These are phyloP conservation scores for Nansenia antarctica DNA, from an alignment of 2,113 vertebrate genomes.

Conservation along the genomic window DNA sequence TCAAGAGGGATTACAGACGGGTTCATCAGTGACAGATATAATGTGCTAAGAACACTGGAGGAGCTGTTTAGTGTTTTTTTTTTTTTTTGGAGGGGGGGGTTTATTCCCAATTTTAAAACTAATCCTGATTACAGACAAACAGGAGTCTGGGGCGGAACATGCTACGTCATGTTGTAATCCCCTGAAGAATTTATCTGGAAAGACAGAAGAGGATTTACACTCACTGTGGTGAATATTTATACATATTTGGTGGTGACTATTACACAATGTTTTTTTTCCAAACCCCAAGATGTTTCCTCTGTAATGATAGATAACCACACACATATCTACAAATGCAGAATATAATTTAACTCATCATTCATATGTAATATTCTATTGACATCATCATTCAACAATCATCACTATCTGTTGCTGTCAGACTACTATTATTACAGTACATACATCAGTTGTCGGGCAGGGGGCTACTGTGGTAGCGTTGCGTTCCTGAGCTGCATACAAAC, in stretches of 20 bases:
- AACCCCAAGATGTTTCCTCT: too few relatives aligned
- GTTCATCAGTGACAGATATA: neutral
- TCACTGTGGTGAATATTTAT: too few relatives aligned
- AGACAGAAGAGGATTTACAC: neutral
- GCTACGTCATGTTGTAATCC: constrained; percentile 13
- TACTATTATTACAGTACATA: too few relatives aligned
- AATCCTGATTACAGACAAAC: neutral
- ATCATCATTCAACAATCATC: too few relatives aligned
- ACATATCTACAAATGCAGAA: neutral
- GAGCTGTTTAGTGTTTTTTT: too few relatives aligned
- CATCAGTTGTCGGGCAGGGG: too few relatives aligned
- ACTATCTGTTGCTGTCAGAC: too few relatives aligned
- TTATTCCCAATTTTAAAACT: neutral
- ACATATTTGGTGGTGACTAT: too few relatives aligned
- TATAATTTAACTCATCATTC: neutral
- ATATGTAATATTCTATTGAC: neutral
- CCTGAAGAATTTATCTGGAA: constrained; percentile 12
- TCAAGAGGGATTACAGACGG: neutral
- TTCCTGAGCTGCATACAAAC: constrained; percentile 31
- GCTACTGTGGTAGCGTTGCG: neutral
- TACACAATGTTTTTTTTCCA: too few relatives aligned
- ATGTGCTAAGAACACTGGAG: neutral
- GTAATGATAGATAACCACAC: too few relatives aligned
- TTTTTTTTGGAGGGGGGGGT: too few relatives aligned
- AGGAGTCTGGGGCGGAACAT: neutral